Evolutionary conservation across 2,888 invertebrate genomes (phyloP).

Genomic region (Rosalia funebris): DNA sequence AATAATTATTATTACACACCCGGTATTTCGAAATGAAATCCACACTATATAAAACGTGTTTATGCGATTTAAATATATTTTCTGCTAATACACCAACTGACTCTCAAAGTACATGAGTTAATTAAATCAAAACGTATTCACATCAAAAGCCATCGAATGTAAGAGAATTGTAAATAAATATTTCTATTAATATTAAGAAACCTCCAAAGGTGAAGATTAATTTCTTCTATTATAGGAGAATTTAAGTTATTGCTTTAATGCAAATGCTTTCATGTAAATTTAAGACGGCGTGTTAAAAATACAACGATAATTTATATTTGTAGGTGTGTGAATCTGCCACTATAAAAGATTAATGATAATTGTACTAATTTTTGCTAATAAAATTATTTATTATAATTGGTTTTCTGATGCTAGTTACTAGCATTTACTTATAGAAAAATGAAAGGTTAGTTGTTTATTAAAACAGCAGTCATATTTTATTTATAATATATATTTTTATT

Average conservation of each 20-base stretch:
- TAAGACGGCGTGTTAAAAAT: conserved; percentile 22
- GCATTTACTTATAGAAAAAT: background rate
- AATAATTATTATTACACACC: no score
- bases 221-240: conserved; percentile 36
- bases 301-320: conserved; percentile 44
- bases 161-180: background rate
- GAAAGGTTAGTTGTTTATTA: no score
- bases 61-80: no score
- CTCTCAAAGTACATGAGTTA: no score
- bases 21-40: no score
- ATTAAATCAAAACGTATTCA: no score
- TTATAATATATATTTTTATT: no score
- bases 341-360: conserved; percentile 54
- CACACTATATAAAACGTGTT: no score
- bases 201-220: conserved; percentile 27
- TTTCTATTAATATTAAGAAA: background rate
- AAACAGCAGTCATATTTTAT: no score
- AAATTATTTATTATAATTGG: conserved; percentile 24
- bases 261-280: conserved; percentile 23
- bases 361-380: conserved; percentile 43
- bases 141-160: no score
- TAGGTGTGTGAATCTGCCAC: conserved; percentile 55
- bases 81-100: no score
- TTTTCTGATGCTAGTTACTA: conserved; percentile 3
- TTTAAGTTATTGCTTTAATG: conserved; percentile 16